phyloP scores from a whole-genome alignment of 2,797 vertebrate species.

The Xiphophorus birchmanni region DNA sequence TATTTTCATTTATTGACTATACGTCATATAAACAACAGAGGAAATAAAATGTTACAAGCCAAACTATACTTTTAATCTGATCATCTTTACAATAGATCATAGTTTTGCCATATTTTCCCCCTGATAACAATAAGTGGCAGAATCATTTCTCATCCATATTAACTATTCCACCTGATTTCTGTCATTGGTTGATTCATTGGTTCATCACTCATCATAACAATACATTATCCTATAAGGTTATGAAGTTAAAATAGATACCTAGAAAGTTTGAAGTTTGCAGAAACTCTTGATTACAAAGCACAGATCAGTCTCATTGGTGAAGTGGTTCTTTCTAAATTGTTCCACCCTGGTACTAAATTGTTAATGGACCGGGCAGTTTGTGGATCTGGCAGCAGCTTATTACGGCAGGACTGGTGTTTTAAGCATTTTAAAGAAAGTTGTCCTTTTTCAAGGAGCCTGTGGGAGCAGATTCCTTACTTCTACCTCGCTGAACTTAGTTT shows the following conservation, averaged over 20 bases:
- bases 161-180: not conserved
- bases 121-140: not conserved
- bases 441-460: conserved; percentile 39
- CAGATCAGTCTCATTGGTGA: not conserved
- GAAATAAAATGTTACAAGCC: not conserved
- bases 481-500: conserved; percentile 39
- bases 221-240: not conserved
- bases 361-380: not conserved
- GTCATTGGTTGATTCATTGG: not conserved
- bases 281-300: not conserved
- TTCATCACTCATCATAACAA: not conserved
- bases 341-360: not conserved
- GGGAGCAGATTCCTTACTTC: conserved; percentile 61
- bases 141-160: not conserved
- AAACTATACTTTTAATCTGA: not conserved
- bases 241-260: not conserved
- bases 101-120: not conserved
- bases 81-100: not conserved
- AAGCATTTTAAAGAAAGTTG: not conserved
- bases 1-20: not conserved
- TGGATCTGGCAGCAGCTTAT: not conserved
- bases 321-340: not conserved
- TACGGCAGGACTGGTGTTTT: not conserved
- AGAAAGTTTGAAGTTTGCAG: not conserved
- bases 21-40: not conserved